Evolutionary conservation across 2,113 vertebrate species (phyloP), one percentile per base, ranked within the genome.

Genomic region (Brevimyrus niger): DNA sequence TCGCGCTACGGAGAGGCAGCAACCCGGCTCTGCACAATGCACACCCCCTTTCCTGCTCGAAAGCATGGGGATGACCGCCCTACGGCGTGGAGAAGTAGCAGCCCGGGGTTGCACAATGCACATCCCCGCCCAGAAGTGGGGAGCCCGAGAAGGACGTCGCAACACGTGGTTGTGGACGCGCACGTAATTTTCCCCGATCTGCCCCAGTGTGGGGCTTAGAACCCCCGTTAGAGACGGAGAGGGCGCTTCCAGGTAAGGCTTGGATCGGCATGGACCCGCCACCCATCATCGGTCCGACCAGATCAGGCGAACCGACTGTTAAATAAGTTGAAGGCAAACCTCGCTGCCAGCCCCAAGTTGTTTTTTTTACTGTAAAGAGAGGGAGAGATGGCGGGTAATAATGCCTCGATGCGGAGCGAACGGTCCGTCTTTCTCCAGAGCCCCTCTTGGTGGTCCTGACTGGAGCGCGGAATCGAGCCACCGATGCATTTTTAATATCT

Each of bases 91-190:
- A 42, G 31, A 19, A 82, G 35, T n/a, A n/a, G 76, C 31, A 17
- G 76, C 76, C 4, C 17, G 19, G 76, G 38, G 42, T 80, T 38
- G 35, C 73, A 80, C 73, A 84, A 47, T 47, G 42, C 38, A 44
- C 42, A 84, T 19, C 38, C 82, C 82, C 82, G 38, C 82, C 82
- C 82, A 23, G 82, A 84, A 84, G 7, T 11, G 6, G 23, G 82
- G 38, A 84, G 82, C 35, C 35, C 2, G 1, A 87, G 58, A 13
- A n/a, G 21, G 31, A 87, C 86, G 86, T 87, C 35, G 50, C 38
- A 87, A 87, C 87, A 87, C 87, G 87, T 87, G 87, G 87, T 17
- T 46, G 87, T 21, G 87, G 31, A 44, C 53, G 87, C 87, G 55
- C 23, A 58, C 35, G 51, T 13, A 42, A 42, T 87, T 87, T 61